Base-by-base conservation (phyloP, 2,888 invertebrate genomes). In the Pterostichus niger region DNA sequence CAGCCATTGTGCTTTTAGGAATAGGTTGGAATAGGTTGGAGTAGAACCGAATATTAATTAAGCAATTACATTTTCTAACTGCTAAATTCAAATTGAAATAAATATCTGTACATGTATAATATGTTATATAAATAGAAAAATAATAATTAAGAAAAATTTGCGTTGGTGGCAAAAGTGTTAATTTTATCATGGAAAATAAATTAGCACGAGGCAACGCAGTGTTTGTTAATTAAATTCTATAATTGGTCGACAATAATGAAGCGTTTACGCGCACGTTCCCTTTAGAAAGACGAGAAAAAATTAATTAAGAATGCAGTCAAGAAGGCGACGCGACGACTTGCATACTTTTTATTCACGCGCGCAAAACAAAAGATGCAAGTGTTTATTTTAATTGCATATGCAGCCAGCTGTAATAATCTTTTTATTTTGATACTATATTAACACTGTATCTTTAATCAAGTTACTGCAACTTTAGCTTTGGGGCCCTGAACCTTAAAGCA, bases 371-470 rank as follows among this genome's bases (percentile, higher is more conserved):
- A 71, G 68, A 71, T 71, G 68, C 68, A 44, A 71, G 68, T 71
- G 68, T 71, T 44, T 71, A 71, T 71, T 71, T 71, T 71, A 71
- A 71, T 71, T 71, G n/a, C n/a, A n/a, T n/a, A 71, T 15, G 68
- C 68, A 71, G 68, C 68, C 44, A 71, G 17, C 68, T 71, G 44
- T 44, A 71, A 44, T 71, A 71, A 71, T 44, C 68, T 71, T 40
- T 71, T 71, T 17, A 64, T 64, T n/a, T 64, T n/a, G 64, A 64
- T 64, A n/a, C 64, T 10, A 10, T 35, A 9, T 35, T 61, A 2
- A 3, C 3, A 3, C 24, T 3, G 24, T 1, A 24, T 24, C 24
- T 24, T 2, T 24, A 24, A 24, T 24, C 1, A 24, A 24, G 24
- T 24, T 24, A 24, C 24, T 24, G 24, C 1, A 24, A n/a, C n/a